These are phyloP conservation scores for Hyalella azteca DNA, from an alignment of 2,888 invertebrate genomes.

Conservation along the genomic window DNA sequence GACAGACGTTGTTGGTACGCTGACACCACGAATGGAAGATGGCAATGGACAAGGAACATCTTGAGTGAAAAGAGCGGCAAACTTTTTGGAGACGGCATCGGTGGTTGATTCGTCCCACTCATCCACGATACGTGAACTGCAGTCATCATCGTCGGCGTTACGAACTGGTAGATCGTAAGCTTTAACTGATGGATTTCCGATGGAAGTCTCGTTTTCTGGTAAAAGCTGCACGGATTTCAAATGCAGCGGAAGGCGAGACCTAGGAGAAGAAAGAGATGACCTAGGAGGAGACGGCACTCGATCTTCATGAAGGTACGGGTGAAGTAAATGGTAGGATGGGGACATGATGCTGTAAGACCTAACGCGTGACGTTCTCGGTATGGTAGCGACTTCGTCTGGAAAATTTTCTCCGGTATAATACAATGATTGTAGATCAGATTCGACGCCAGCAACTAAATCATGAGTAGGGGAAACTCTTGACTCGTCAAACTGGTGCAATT, in stretches of 20 bases:
- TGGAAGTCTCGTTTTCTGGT: background rate
- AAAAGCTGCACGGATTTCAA: background rate
- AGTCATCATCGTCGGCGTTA: background rate
- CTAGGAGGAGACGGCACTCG: background rate
- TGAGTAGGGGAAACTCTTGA: background rate
- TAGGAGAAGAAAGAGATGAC: background rate
- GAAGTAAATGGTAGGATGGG: background rate
- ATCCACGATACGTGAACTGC: background rate
- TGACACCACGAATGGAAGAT: background rate
- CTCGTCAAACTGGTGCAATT: background rate
- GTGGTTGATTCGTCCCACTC: conserved; percentile 25
- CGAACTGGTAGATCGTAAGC: background rate
- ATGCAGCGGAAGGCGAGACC: conserved; percentile 8
- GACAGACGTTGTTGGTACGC: background rate
- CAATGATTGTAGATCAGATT: conserved; percentile 2
- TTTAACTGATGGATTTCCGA: background rate
- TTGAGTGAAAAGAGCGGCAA: conserved; percentile 37
- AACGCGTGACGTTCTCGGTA: conserved; percentile 22
- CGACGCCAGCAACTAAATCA: background rate
- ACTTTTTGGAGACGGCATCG: conserved; percentile 30
- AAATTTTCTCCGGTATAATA: background rate
- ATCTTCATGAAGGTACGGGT: background rate
- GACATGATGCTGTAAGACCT: conserved; percentile 6
- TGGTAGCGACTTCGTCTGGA: conserved; percentile 22
- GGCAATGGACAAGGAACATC: conserved; percentile 4